Percentiles rank a stretch among this genome's conserved stretches.
These are phyloP conservation scores for Onchidella celtica DNA, from an alignment of 2,888 invertebrate species.

Conservation along the genomic window DNA sequence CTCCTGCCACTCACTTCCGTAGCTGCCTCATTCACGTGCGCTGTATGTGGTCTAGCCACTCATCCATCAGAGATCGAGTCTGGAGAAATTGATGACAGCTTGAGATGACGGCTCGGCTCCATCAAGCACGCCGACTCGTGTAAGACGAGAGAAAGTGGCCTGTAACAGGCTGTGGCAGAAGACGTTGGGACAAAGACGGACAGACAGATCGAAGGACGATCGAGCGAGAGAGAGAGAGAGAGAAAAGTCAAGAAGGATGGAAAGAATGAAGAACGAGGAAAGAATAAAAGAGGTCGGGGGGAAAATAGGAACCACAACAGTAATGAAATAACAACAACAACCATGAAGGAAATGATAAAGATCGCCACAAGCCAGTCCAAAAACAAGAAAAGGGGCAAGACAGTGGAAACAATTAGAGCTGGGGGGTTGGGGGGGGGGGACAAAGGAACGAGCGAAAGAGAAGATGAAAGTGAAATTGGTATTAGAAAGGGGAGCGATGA, in stretches of 20 bases:
- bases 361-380: not conserved
- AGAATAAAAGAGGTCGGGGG: not conserved
- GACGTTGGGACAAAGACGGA: too few relatives aligned
- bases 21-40: not conserved
- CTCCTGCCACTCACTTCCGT: not conserved
- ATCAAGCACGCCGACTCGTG: not conserved
- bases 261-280: not conserved
- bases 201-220: not conserved
- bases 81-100: constrained; percentile 31
- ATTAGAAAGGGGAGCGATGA: too few relatives aligned
- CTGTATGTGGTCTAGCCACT: not conserved
- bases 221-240: not conserved
- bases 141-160: not conserved
- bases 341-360: not conserved
- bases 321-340: not conserved
- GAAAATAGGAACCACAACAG: not conserved
- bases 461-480: too few relatives aligned
- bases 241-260: not conserved
- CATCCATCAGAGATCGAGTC: constrained; percentile 10
- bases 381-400: not conserved
- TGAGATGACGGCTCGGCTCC: constrained; percentile 10
- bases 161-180: too few relatives aligned
- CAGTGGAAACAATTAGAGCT: too few relatives aligned
- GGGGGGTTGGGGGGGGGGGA: too few relatives aligned
- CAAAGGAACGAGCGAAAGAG: too few relatives aligned